Conservation (phyloP, 2,888 invertebrate species). For the Crossocerus cetratus region DNA sequence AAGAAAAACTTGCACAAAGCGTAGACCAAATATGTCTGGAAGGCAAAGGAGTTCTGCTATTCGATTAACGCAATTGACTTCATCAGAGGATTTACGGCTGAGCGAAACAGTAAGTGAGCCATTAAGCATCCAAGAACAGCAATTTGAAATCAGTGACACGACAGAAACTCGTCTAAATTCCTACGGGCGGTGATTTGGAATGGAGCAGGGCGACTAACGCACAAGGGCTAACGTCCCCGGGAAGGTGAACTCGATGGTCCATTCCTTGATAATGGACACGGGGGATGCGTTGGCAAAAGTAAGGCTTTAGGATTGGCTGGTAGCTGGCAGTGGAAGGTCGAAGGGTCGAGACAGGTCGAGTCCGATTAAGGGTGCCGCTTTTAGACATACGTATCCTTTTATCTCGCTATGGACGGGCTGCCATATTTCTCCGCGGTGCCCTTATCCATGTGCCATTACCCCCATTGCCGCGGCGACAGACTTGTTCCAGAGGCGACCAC, state of each 20-base stretch:
- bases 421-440: slow-evolving; percentile 43
- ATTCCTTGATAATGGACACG: background rate
- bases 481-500: slow-evolving; percentile 30
- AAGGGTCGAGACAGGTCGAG: slow-evolving; percentile 34
- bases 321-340: slow-evolving; percentile 18
- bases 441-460: slow-evolving; percentile 41
- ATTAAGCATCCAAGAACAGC: background rate
- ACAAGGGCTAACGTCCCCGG: background rate
- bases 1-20: no score
- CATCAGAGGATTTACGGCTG: background rate
- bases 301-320: background rate
- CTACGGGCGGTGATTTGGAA: background rate
- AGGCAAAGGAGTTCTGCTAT: no score
- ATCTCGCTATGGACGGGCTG: slow-evolving; percentile 27
- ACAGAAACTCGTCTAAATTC: background rate
- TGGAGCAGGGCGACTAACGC: background rate
- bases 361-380: slow-evolving; percentile 3
- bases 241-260: background rate
- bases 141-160: slow-evolving; percentile 1
- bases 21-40: no score
- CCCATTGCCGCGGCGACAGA: slow-evolving; percentile 41
- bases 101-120: background rate
- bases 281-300: background rate
- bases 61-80: no score
- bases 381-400: slow-evolving; percentile 27